Evolutionary conservation across 2,888 invertebrate genomes (phyloP), one percentile per base, ranked within the genome.

Genomic region (Priocnemis perturbator): DNA sequence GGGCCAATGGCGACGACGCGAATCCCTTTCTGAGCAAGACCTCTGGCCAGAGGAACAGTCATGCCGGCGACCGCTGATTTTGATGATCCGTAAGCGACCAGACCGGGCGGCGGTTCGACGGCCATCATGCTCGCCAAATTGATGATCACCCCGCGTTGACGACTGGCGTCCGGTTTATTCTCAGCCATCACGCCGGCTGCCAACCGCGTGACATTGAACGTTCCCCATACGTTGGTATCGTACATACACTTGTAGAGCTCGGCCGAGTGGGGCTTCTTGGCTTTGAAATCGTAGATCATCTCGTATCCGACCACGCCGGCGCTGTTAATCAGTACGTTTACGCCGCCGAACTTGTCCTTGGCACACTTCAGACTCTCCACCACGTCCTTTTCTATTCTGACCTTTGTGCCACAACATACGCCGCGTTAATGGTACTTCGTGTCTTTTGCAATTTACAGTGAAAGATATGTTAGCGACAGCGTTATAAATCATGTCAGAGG

Each of bases 1-100:
- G 96, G 96, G 17, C 96, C 95, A 82, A 97, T 93, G 1, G 95
- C 94, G 52, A 94, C 92, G 20, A 96, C 94, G 77, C 83, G 72
- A 45, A 84, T 85, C 21, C 84, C 84, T 64, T 78, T 77, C 1
- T 58, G 19, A 0, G 77, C 69, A 3, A 84, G 67, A n/a, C 69
- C 69, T 56, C 83, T 71, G 3, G 83, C 83, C 11, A 83, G 26
- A 5, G 84, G 79, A 0, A 78, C 7, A 3, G 83, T 85, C 81
- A 85, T 81, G 9, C 79, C 83, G 0, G 67, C 66, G n/a, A 85
- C 47, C 0, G 83, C 82, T 0, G 81, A 61, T 60, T 80, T 81
- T 5, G 79, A 26, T 3, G 72, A 64, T 1, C 77, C 76, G 47
- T 85, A 85, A 14, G 76, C 83, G 3, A 79, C 69, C 11, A 64